These are phyloP conservation scores for Betta splendens DNA, from an alignment of 2,797 vertebrate species.

Conservation along the genomic window DNA sequence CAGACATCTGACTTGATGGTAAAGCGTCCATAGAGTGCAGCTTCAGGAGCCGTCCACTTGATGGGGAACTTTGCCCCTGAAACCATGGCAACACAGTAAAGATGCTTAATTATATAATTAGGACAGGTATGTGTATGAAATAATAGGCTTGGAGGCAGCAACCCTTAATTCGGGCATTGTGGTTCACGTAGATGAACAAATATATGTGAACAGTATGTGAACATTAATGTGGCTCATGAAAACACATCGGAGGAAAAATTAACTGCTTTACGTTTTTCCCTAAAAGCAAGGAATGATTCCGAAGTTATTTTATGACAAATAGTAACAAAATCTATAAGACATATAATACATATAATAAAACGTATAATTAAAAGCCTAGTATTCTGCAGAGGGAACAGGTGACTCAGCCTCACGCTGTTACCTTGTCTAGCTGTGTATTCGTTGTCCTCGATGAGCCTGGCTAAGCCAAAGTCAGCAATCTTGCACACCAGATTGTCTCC, in stretches of 20 bases:
- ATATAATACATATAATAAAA: no score
- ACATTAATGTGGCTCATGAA: no score
- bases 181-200: background rate
- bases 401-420: conserved; percentile 54
- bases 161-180: conserved; percentile 41
- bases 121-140: conserved; percentile 56
- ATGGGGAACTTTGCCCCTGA: conserved; percentile 97
- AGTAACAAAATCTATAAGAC: no score
- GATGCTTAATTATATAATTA: conserved; percentile 60
- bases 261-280: no score
- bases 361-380: no score
- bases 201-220: background rate
- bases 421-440: conserved; percentile 97
- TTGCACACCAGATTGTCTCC: conserved; percentile 94
- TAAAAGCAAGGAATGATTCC: no score
- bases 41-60: conserved; percentile 98
- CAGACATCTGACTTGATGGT: conserved; percentile 98
- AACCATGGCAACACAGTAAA: conserved; percentile 68
- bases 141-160: conserved; percentile 51
- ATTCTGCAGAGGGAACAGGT: no score
- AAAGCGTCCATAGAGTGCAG: conserved; percentile 92
- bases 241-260: background rate
- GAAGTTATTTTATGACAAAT: no score
- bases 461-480: conserved; percentile 96
- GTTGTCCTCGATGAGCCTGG: conserved; percentile 93